Evolutionary conservation across 2,113 vertebrate genomes (phyloP).

Genomic region (Meleagris gallopavo): DNA sequence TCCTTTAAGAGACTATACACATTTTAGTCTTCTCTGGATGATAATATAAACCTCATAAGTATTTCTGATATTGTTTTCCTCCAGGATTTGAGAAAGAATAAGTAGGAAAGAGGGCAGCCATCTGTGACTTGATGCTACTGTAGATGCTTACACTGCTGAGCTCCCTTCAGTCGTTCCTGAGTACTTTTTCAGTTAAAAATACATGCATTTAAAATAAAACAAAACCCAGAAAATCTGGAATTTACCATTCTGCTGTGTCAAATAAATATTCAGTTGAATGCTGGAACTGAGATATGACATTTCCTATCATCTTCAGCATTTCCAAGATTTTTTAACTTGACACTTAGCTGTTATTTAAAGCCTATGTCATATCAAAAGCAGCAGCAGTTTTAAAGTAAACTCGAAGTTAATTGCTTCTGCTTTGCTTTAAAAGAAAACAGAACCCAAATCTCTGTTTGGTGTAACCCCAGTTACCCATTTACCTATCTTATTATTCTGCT

Average conservation of each 20-base stretch:
- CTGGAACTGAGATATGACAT: not conserved
- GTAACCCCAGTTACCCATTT: not conserved
- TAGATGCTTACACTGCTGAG: not conserved
- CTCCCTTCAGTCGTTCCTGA: not conserved
- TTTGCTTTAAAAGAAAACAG: not conserved
- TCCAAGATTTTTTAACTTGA: not conserved
- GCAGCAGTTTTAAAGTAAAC: not conserved
- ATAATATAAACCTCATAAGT: not conserved
- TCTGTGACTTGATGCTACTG: not conserved
- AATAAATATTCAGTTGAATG: not conserved
- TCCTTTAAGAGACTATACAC: not conserved
- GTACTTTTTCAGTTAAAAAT: not conserved
- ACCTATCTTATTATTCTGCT: not conserved
- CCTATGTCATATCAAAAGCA: not conserved
- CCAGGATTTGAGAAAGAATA: not conserved
- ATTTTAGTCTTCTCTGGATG: conserved; percentile 12
- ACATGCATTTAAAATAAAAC: not conserved
- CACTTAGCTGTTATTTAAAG: not conserved
- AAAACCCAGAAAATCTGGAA: not conserved
- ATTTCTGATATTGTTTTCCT: conserved; percentile 11
- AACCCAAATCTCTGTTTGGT: not conserved
- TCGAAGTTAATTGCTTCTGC: not conserved
- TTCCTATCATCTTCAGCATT: not conserved
- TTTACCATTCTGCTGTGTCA: not conserved
- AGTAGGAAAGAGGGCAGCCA: not conserved